Conservation (phyloP, 1,140 invertebrate species). For the Hyles vespertilio region DNA sequence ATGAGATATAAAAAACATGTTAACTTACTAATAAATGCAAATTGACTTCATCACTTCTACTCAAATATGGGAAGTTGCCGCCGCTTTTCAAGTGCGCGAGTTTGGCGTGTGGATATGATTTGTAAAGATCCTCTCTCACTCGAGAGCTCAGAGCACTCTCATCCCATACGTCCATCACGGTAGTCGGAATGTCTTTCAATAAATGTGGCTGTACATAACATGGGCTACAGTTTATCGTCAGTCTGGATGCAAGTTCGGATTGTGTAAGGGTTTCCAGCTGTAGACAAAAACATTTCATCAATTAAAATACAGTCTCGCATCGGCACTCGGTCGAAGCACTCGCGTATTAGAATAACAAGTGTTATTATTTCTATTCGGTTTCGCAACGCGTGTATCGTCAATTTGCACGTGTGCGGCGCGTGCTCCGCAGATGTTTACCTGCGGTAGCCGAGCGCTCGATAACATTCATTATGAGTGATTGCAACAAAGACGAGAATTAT, state of each 20-base stretch:
- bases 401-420: too few relatives aligned
- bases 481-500: too few relatives aligned
- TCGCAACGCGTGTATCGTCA: too few relatives aligned
- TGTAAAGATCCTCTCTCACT: slow-evolving; percentile 89
- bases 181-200: slow-evolving; percentile 82
- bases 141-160: slow-evolving; percentile 87
- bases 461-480: too few relatives aligned
- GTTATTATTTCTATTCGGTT: too few relatives aligned
- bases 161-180: slow-evolving; percentile 94
- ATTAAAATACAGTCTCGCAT: too few relatives aligned
- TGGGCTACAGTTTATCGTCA: slow-evolving; percentile 91
- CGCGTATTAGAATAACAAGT: too few relatives aligned
- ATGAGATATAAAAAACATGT: neutral
- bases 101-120: slow-evolving; percentile 92
- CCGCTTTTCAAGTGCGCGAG: slow-evolving; percentile 91
- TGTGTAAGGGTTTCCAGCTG: slow-evolving; percentile 90
- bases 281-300: slow-evolving; percentile 19
- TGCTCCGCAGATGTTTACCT: too few relatives aligned
- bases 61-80: slow-evolving; percentile 95
- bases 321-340: too few relatives aligned
- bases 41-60: slow-evolving; percentile 92
- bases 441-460: too few relatives aligned
- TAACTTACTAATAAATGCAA: slow-evolving; percentile 88
- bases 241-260: slow-evolving; percentile 88
- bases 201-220: slow-evolving; percentile 88